Evolutionary conservation across 92 coral and sea anemone genomes (phyloP).

Genomic region (Montipora capitata): DNA sequence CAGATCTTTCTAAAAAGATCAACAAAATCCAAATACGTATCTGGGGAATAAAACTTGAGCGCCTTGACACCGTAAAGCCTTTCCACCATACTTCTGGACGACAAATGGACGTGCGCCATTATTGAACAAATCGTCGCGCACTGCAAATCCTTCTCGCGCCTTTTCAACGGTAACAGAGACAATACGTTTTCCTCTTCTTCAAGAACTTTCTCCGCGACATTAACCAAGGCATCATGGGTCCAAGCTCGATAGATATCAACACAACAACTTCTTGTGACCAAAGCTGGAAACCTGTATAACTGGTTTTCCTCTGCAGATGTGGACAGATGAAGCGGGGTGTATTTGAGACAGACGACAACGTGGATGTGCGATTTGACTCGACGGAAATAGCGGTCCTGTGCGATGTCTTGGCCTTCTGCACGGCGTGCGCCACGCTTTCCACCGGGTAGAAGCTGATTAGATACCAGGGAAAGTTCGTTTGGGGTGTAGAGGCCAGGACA

Average conservation of each 20-base stretch:
- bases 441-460: conserved; percentile 94
- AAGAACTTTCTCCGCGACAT: conserved; percentile 79
- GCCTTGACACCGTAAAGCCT: conserved; percentile 80
- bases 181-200: conserved; percentile 76
- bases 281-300: conserved; percentile 79
- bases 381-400: conserved; percentile 97
- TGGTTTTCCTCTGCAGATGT: conserved; percentile 62
- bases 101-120: conserved; percentile 94
- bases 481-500: conserved; percentile 92
- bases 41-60: conserved; percentile 89
- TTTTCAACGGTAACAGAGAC: conserved; percentile 62
- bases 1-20: conserved; percentile 88
- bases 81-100: conserved; percentile 82
- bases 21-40: conserved; percentile 88
- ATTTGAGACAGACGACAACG: conserved; percentile 84
- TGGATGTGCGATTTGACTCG: conserved; percentile 94
- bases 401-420: conserved; percentile 89
- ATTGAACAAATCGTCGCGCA: conserved; percentile 85
- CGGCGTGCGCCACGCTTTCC: conserved; percentile 90
- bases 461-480: conserved; percentile 87
- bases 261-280: conserved; percentile 91
- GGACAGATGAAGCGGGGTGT: conserved; percentile 61
- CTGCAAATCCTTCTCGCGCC: conserved; percentile 69
- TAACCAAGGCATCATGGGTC: conserved; percentile 90
- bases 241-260: conserved; percentile 93